Evolutionary conservation across 2,797 vertebrate genomes (phyloP), one percentile per base, ranked within the genome.

Genomic region (Sardinella longiceps): DNA sequence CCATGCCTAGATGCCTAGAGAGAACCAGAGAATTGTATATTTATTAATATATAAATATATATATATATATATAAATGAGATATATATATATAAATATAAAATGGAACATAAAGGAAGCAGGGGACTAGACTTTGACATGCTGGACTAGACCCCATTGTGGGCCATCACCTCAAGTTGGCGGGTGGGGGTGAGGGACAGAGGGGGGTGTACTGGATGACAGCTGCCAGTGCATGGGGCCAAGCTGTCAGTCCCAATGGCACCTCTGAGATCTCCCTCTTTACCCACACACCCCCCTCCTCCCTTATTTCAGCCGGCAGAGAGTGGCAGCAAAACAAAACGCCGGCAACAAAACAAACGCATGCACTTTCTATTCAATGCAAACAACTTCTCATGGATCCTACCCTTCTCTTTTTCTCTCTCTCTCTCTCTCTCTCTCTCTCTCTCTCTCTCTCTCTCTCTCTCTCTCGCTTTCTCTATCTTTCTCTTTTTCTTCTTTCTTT

Each of bases 341-440:
- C 48, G 82, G 83, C 56, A 83, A 92, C 91, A 89, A 83, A 86
- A 87, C 90, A 92, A 89, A 87, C 84, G 89, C 95, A 94, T 94
- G 94, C 89, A 90, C 91, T 90, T 85, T 89, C 83, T 43, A 85
- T 11, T 89, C 86, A 94, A 92, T 92, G 84, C 6, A 85, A 85
- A 83, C 11, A 23, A 89, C 23, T 85, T 86, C 86, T 90, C 83
- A 63, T 83, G 86, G 81, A 74, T 87, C 70, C 83, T 50, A 56
- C 50, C 50, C 53, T 63, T 74, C 66, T 39, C 33, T 37, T 30
- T 74, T 1, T 20, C 30, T 39, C 66, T 74, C 14, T 3, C 63
- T 33, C 4, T 70, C 25, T 74, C 66, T 74, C 66, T 84, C 43
- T 30, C 39, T 82, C 28, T 43, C 28, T 48, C 48, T 50, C 33